Conservation (phyloP, 2,113 vertebrate species). For the Probosciger aterrimus region DNA sequence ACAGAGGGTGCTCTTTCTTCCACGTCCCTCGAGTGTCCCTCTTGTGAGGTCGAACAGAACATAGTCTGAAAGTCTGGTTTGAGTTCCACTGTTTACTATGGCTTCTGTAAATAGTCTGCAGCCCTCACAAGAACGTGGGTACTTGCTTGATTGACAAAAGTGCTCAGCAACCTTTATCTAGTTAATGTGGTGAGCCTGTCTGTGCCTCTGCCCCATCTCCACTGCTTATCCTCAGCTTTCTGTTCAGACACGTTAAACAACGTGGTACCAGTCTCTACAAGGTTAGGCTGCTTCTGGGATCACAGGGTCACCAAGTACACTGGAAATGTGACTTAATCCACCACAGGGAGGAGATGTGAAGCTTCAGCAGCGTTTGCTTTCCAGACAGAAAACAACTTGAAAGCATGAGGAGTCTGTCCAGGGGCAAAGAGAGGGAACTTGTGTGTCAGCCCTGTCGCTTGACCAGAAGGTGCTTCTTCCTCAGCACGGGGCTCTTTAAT, state of each 20-base stretch:
- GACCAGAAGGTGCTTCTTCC: background rate
- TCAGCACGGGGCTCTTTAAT: background rate
- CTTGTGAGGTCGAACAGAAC: background rate
- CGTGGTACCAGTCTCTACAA: accelerated
- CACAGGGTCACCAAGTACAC: background rate
- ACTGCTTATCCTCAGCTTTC: background rate
- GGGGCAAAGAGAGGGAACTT: background rate
- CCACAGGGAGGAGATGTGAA: background rate
- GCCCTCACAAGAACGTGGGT: background rate
- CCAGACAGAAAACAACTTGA: background rate
- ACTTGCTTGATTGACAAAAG: background rate
- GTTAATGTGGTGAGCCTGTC: background rate
- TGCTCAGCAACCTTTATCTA: background rate
- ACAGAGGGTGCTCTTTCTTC: background rate
- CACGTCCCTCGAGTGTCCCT: background rate
- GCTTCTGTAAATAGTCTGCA: background rate
- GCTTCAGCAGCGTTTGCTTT: background rate
- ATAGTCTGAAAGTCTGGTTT: background rate
- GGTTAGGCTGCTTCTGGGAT: background rate
- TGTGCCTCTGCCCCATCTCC: background rate
- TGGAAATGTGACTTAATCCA: background rate
- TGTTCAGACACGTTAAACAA: background rate
- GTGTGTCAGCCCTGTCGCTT: background rate
- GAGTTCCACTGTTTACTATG: background rate
- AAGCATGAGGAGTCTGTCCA: background rate